Evolutionary conservation across 2,113 vertebrate genomes (phyloP).

Genomic region (Leptocoma aspasia): DNA sequence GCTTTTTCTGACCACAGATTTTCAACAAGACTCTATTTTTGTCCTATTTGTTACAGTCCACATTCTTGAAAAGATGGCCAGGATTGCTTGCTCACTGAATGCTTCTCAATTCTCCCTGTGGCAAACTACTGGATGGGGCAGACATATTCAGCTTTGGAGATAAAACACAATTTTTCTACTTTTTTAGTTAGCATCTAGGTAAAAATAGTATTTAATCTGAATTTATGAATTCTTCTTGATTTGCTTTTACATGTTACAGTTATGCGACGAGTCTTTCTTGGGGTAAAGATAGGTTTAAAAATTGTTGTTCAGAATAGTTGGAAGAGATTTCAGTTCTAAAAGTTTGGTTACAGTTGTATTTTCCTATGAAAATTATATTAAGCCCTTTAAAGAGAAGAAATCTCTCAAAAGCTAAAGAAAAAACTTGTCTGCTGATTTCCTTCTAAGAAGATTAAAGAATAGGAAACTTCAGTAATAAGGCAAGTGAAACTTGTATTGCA

Average conservation of each 20-base stretch:
- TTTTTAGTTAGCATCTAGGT: background rate
- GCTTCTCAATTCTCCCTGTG: background rate
- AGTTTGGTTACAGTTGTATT: background rate
- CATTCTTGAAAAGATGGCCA: rapidly evolving
- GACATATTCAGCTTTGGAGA: background rate
- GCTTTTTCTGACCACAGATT: background rate
- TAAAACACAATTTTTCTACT: background rate
- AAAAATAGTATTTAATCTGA: background rate
- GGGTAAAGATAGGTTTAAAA: background rate
- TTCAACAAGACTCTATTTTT: background rate
- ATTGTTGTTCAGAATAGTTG: background rate
- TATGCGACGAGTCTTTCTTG: background rate
- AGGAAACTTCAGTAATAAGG: background rate
- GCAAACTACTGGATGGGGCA: background rate
- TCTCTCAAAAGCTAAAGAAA: background rate
- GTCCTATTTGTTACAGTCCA: background rate
- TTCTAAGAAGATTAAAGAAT: background rate
- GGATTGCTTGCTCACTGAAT: background rate
- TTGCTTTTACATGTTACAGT: background rate
- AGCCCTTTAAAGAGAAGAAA: background rate
- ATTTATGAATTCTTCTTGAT: background rate
- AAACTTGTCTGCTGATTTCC: background rate
- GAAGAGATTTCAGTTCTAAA: background rate
- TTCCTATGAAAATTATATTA: background rate
- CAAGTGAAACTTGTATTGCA: background rate